Base-by-base conservation (phyloP, 2,797 vertebrate genomes). In the Enteromius unitaeniatus region DNA sequence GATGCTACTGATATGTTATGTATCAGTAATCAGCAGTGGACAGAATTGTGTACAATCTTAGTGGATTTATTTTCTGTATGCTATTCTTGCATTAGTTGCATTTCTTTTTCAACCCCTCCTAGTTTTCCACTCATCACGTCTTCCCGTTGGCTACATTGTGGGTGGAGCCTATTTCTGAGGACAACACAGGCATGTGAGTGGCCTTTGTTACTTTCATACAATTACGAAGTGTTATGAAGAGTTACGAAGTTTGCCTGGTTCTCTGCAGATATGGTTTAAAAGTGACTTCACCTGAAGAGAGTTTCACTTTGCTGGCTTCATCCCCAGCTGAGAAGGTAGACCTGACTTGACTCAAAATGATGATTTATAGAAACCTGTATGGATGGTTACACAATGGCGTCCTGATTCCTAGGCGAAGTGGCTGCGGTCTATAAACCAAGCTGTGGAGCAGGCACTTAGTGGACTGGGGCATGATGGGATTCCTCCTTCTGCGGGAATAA, bases 121-220 rank as follows among this genome's bases (percentile, higher is more conserved):
- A 99, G 98, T 99, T 99, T 90, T 99, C 98, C 90, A 99, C 97
- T 0, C 98, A 99, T 88, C 98, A 99, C 72, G 95, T 99, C 88
- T 99, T 99, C 88, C 96, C 96, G 3, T 88, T 99, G 92, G 94
- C 96, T 78, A 99, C 97, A 0, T 91, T 99, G 40, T 99, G 98
- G 98, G 96, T 96, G 86, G 98, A 99, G 89, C 95, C 97, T 0
- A 92, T 98, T 87, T 95, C 97, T 10, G 98, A 99, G 93, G 98
- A 99, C 90, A 89, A 93, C 90, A 89, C 93, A n/a, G 93, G 92
- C 79, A 90, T 94, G 98, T 99, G 92, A 97, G 98, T 97, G 86
- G 19, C 82, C 62, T 80, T 49, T 78, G 31, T 42, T 40, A 31
- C 3, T 14, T 31, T 70, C 70, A 51, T 74, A 21, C 77, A 10